phyloP scores from a whole-genome alignment of 2,113 vertebrate species.

The Centropus unirufus region DNA sequence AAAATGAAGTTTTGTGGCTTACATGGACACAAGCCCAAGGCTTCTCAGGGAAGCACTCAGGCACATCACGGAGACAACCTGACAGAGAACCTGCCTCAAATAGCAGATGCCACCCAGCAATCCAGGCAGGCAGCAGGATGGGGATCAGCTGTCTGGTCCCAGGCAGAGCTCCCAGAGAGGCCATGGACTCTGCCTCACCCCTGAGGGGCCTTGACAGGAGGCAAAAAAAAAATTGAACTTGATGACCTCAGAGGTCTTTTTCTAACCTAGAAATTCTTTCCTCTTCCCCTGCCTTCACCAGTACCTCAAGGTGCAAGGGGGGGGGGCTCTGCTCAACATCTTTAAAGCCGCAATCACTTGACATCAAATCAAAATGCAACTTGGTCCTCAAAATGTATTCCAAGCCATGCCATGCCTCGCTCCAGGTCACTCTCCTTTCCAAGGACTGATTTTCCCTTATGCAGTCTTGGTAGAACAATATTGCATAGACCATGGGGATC shows the following conservation, averaged over 20 bases:
- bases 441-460: neutral
- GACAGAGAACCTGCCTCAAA: neutral
- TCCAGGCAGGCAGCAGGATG: neutral
- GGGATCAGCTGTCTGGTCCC: neutral
- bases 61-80: neutral
- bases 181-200: neutral
- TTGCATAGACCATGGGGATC: fast-evolving
- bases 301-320: neutral
- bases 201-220: neutral
- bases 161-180: neutral
- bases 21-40: neutral
- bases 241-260: too few relatives aligned
- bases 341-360: neutral
- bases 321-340: neutral
- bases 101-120: neutral
- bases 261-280: neutral
- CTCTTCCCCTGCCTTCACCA: neutral
- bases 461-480: neutral
- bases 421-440: neutral
- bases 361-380: neutral
- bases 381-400: neutral
- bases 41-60: neutral
- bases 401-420: neutral
- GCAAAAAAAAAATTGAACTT: neutral
- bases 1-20: neutral